Base-by-base conservation (phyloP, 1,140 invertebrate genomes). In the Pantala flavescens region DNA sequence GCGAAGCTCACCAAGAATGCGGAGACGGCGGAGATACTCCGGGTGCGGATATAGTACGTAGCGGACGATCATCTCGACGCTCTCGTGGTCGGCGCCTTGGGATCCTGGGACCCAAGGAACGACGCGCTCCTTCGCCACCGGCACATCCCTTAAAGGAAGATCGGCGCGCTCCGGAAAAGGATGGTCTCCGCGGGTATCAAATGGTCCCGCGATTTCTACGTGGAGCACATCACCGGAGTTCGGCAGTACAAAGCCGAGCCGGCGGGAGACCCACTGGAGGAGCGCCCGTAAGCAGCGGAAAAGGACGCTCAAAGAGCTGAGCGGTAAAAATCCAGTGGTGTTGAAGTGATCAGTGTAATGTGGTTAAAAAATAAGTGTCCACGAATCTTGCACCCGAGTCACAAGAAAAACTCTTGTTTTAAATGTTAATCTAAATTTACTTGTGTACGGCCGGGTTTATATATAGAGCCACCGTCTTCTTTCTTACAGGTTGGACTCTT, bases 1-100 rank as follows among this genome's bases (percentile, higher is more conserved):
- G 36, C 11, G 23, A 82, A 82, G 71, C 63, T 78, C 0, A 19
- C 16, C 0, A 82, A 82, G 24, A 82, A 82, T 70, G 28, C n/a
- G 0, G 70, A 70, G 11, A 73, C 81, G 0, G 78, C 76, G 0
- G 73, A 77, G 0, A 21, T 23, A 0, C 55, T 80, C 12, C 43
- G 63, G 0, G n/a, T 63, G 3, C n/a, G 24, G 71, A 24, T 43
- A 21, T 77, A 77, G 16, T 79, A 78, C 75, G 16, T 11, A 0
- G 55, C 72, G 2, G 11, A 24, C 11, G 73, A 80, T 21, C 49
- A 19, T 19, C 49, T 63, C 1, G 1, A 63, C 12, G 49, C 49
- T 5, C 49, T 63, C 2, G 28, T 36, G 2, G 28, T 36, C 9
- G 28, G 28, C 3, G 2, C 28, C 2, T 9, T 36, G 3, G 28